These are phyloP conservation scores for Tridacna gigas DNA, from an alignment of 2,888 invertebrate species.

Conservation along the genomic window DNA sequence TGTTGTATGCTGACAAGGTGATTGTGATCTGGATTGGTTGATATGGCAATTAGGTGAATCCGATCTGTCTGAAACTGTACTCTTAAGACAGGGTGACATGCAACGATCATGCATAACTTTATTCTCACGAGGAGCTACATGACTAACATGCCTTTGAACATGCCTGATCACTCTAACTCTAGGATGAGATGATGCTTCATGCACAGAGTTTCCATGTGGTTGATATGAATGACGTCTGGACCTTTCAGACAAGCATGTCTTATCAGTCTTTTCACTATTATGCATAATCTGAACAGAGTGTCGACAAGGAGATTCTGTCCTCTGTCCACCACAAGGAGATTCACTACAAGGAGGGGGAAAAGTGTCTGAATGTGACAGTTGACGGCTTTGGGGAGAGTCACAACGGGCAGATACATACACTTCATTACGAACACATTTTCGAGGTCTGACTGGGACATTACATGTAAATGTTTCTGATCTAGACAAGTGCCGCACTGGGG, in stretches of 20 bases:
- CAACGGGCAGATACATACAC: conserved; percentile 49
- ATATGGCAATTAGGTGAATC: conserved; percentile 37
- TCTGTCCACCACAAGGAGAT: conserved; percentile 27
- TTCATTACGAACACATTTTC: conserved; percentile 45
- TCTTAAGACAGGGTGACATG: conserved; percentile 39
- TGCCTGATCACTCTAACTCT: background rate
- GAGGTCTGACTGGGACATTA: conserved; percentile 53
- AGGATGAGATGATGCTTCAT: background rate
- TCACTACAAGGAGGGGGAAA: conserved; percentile 40
- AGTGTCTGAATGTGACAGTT: conserved; percentile 42
- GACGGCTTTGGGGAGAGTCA: conserved; percentile 57
- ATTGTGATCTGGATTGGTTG: conserved; percentile 49
- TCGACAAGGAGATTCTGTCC: conserved; percentile 59
- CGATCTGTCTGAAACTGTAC: conserved; percentile 35
- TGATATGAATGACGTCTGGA: conserved; percentile 20
- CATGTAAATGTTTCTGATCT: conserved; percentile 63
- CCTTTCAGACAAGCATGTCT: conserved; percentile 22
- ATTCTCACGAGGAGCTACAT: conserved; percentile 37
- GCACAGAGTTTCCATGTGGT: background rate
- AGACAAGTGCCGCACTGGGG: conserved; percentile 56
- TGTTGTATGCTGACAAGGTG: conserved; percentile 26
- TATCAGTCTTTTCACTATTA: background rate
- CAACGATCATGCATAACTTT: conserved; percentile 43
- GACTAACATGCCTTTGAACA: conserved; percentile 46
- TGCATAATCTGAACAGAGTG: conserved; percentile 50